A percentile compares a stretch with the other conserved stretches of the same genome.
Evolutionary conservation across 2,888 invertebrate genomes (phyloP).

Genomic region (Amorpha juglandis): DNA sequence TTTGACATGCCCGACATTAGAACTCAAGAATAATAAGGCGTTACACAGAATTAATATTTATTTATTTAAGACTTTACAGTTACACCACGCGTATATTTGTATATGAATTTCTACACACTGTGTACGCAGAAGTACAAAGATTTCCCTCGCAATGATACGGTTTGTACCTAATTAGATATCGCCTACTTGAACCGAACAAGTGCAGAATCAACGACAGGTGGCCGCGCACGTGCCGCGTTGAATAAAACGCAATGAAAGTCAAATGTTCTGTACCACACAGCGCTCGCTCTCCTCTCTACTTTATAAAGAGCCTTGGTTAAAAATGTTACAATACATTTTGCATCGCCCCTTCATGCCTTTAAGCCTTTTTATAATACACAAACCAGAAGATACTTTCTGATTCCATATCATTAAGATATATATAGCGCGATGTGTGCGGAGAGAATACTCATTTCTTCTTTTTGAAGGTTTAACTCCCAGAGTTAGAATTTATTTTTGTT

Average conservation of each 20-base stretch:
- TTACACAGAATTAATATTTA: too few species aligned
- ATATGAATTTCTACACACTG: neutral
- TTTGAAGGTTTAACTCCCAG: slow-evolving; percentile 58
- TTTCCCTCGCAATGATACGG: slow-evolving; percentile 31
- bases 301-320: slow-evolving; percentile 52
- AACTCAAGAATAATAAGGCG: too few species aligned
- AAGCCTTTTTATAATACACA: slow-evolving; percentile 52
- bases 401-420: slow-evolving; percentile 83
- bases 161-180: slow-evolving; percentile 45
- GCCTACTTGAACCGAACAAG: slow-evolving; percentile 52
- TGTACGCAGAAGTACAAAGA: neutral
- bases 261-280: slow-evolving; percentile 63
- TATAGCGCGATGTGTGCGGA: slow-evolving; percentile 65
- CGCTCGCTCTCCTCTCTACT: slow-evolving; percentile 40
- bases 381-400: slow-evolving; percentile 77
- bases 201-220: slow-evolving; percentile 80
- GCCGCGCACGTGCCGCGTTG: slow-evolving; percentile 77
- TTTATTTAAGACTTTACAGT: too few species aligned
- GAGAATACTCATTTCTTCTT: slow-evolving; percentile 57
- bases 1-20: too few species aligned
- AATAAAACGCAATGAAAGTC: slow-evolving; percentile 83
- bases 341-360: slow-evolving; percentile 45
- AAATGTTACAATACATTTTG: slow-evolving; percentile 54
- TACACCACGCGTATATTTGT: too few species aligned
- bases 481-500: slow-evolving; percentile 65